Percentiles rank a stretch among this genome's conserved stretches.
Conservation (phyloP, 1,140 invertebrate genomes). For the Acarapis woodi region DNA sequence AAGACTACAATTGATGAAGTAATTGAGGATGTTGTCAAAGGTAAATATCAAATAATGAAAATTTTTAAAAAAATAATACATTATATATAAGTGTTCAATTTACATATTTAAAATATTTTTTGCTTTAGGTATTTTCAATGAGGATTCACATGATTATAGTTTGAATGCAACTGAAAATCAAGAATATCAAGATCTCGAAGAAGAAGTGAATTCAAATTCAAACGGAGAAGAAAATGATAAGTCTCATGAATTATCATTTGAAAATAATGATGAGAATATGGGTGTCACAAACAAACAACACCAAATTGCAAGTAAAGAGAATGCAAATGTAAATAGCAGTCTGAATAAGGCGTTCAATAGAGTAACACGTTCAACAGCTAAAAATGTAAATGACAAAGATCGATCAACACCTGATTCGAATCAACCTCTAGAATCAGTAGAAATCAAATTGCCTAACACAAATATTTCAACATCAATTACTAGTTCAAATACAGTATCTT, state of each 20-base stretch:
- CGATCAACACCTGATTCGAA: neutral
- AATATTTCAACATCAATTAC: too few relatives aligned
- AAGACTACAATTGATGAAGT: conserved; percentile 42
- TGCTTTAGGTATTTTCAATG: too few relatives aligned
- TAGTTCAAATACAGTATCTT: too few relatives aligned
- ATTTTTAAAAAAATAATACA: too few relatives aligned
- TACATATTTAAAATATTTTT: too few relatives aligned
- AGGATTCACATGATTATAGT: conserved; percentile 6
- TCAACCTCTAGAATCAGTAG: neutral
- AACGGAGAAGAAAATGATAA: neutral
- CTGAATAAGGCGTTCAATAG: conserved; percentile 11
- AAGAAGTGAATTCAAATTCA: neutral
- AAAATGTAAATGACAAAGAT: neutral
- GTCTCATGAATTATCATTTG: neutral
- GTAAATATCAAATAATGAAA: conserved; percentile 15
- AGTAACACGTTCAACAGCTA: conserved; percentile 7
- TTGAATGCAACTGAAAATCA: conserved; percentile 2
- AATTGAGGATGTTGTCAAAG: conserved; percentile 51
- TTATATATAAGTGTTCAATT: too few relatives aligned
- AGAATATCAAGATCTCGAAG: neutral
- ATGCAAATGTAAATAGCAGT: too few relatives aligned
- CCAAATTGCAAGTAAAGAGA: too few relatives aligned
- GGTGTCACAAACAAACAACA: neutral
- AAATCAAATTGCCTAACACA: neutral
- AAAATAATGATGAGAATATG: neutral